phyloP scores from a whole-genome alignment of 2,113 vertebrate species.

The Delphinapterus leucas region DNA sequence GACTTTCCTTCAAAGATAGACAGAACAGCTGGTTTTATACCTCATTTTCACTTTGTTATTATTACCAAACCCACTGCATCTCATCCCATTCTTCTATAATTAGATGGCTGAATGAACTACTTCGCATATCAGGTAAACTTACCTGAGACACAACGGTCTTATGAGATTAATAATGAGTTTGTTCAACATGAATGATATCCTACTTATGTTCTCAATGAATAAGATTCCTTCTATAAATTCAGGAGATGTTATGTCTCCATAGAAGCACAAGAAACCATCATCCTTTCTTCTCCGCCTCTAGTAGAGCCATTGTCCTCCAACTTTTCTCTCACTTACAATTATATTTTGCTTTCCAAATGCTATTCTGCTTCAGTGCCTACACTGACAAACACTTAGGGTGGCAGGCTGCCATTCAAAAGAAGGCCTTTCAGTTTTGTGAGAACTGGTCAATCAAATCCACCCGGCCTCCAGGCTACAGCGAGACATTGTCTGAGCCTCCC shows the following conservation, averaged over 20 bases:
- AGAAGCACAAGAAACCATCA: background rate
- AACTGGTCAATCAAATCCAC: slow-evolving; percentile 44
- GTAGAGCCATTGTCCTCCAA: background rate
- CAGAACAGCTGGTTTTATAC: background rate
- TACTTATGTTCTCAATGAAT: background rate
- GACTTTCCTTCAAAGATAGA: background rate
- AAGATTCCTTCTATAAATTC: background rate
- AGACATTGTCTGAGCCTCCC: background rate
- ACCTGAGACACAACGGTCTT: background rate
- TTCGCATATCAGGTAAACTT: background rate
- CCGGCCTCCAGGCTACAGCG: slow-evolving; percentile 10
- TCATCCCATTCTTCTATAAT: background rate
- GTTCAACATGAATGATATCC: background rate
- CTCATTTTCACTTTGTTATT: background rate
- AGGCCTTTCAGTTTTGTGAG: slow-evolving; percentile 46
- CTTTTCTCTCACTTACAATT: background rate
- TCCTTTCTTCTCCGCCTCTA: background rate
- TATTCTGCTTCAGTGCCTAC: slow-evolving; percentile 57
- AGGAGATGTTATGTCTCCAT: fast-evolving
- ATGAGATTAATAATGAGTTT: background rate
- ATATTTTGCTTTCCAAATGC: slow-evolving; percentile 2
- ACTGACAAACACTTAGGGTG: slow-evolving; percentile 16
- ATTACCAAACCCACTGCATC: background rate
- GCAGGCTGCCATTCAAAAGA: slow-evolving; percentile 56
- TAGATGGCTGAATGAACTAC: background rate